phyloP scores from a whole-genome alignment of 2,888 invertebrate genomes.

The Synanthedon formicaeformis region DNA sequence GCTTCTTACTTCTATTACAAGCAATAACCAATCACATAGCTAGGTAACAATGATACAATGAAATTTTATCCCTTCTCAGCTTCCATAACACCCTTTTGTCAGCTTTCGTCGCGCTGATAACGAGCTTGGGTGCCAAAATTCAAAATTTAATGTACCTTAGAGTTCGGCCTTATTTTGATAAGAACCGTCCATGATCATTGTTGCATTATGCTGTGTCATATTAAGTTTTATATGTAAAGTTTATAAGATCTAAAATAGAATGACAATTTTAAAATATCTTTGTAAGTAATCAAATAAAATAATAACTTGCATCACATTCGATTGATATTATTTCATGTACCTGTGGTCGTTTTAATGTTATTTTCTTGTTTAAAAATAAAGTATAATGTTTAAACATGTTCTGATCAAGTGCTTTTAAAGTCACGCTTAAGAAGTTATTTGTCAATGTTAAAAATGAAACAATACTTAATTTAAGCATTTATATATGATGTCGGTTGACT shows the following conservation, averaged over 20 bases:
- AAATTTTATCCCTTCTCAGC: slow-evolving; percentile 1
- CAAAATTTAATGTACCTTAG: background rate
- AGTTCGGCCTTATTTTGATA: slow-evolving; percentile 2
- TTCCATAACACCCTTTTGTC: background rate
- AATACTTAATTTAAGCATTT: background rate
- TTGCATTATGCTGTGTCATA: slow-evolving; percentile 32
- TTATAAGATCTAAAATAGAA: background rate
- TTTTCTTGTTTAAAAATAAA: too few relatives aligned
- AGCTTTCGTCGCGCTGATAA: slow-evolving; percentile 1
- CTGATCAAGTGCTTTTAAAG: too few relatives aligned
- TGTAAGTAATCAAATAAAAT: background rate
- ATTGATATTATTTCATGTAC: background rate
- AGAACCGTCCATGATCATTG: slow-evolving; percentile 36
- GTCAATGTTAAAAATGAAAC: too few relatives aligned
- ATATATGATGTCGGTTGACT: background rate
- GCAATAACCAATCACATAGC: slow-evolving; percentile 30
- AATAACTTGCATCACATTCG: background rate
- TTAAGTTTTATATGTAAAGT: slow-evolving; percentile 1
- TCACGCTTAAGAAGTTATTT: too few relatives aligned
- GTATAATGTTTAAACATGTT: too few relatives aligned
- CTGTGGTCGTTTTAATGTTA: background rate
- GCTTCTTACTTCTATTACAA: slow-evolving; percentile 44
- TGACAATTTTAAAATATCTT: background rate
- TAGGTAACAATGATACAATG: slow-evolving; percentile 5
- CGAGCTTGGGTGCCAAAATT: slow-evolving; percentile 2